Percentiles rank a stretch among this genome's conserved stretches.
Conservation (phyloP, 1,140 invertebrate genomes). For the Cepaea nemoralis region DNA sequence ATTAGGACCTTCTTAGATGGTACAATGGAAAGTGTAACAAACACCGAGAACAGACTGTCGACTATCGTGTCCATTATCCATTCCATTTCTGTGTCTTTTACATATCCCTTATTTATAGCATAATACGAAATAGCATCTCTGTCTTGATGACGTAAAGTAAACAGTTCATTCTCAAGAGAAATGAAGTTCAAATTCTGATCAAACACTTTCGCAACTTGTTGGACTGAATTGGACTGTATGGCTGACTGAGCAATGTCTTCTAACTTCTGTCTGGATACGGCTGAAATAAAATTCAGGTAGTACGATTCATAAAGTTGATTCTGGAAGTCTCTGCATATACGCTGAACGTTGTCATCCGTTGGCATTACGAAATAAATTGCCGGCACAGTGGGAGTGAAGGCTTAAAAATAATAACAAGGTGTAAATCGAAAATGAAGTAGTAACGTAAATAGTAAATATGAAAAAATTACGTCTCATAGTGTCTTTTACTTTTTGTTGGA, state of each 20-base stretch:
- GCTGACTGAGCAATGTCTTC: slow-evolving; percentile 95
- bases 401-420: slow-evolving; percentile 94
- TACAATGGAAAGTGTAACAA: slow-evolving; percentile 93
- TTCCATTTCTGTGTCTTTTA: slow-evolving; percentile 96
- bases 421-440: slow-evolving; percentile 93
- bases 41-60: slow-evolving; percentile 96
- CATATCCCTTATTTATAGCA: slow-evolving; percentile 93
- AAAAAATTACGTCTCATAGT: too few species aligned
- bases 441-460: slow-evolving; percentile 97
- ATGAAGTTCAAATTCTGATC: slow-evolving; percentile 98
- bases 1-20: slow-evolving; percentile 72
- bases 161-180: slow-evolving; percentile 97
- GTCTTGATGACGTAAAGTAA: slow-evolving; percentile 92
- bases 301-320: slow-evolving; percentile 94
- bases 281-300: slow-evolving; percentile 97
- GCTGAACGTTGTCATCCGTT: slow-evolving; percentile 94
- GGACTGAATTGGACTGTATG: slow-evolving; percentile 82
- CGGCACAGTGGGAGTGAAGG: slow-evolving; percentile 98
- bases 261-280: slow-evolving; percentile 92
- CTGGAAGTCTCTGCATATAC: slow-evolving; percentile 90
- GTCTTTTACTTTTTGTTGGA: too few species aligned
- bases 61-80: slow-evolving; percentile 93
- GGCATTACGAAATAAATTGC: slow-evolving; percentile 98
- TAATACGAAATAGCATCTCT: slow-evolving; percentile 93
- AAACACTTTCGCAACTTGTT: slow-evolving; percentile 88